Conservation (phyloP, 2,888 invertebrate species). For the Cephalotes varians region DNA sequence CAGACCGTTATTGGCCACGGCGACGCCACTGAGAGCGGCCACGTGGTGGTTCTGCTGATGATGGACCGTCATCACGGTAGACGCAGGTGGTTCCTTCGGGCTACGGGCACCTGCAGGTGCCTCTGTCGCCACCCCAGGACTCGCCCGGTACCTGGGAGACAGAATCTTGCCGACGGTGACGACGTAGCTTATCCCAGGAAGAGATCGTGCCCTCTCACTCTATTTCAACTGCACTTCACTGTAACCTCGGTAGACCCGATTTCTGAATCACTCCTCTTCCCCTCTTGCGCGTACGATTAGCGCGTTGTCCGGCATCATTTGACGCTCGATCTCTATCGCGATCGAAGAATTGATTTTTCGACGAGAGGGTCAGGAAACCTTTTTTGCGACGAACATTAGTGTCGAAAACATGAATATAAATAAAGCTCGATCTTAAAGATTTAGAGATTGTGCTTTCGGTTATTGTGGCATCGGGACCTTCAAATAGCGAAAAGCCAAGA, state of each 20-base stretch:
- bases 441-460: not conserved
- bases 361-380: not conserved
- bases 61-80: conserved; percentile 84
- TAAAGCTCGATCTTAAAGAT: not conserved
- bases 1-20: conserved; percentile 81
- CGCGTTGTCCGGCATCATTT: conserved; percentile 9
- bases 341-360: not conserved
- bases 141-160: conserved; percentile 82
- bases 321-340: not conserved
- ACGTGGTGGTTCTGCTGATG: conserved; percentile 85
- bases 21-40: conserved; percentile 84
- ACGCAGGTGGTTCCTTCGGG: conserved; percentile 79
- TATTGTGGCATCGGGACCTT: too few relatives aligned
- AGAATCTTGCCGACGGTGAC: conserved; percentile 83
- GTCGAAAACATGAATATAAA: not conserved
- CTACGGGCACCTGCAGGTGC: conserved; percentile 82
- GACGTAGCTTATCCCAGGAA: conserved; percentile 60
- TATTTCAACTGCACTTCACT: conserved; percentile 61
- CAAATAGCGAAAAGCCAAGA: not conserved
- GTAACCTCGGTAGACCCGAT: conserved; percentile 52
- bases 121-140: conserved; percentile 84
- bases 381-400: not conserved
- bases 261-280: conserved; percentile 30
- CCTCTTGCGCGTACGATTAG: not conserved
- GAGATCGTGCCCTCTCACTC: conserved; percentile 27